These are phyloP conservation scores for Drosophila yakuba DNA, from an alignment of 1,140 invertebrate genomes.

Conservation along the genomic window DNA sequence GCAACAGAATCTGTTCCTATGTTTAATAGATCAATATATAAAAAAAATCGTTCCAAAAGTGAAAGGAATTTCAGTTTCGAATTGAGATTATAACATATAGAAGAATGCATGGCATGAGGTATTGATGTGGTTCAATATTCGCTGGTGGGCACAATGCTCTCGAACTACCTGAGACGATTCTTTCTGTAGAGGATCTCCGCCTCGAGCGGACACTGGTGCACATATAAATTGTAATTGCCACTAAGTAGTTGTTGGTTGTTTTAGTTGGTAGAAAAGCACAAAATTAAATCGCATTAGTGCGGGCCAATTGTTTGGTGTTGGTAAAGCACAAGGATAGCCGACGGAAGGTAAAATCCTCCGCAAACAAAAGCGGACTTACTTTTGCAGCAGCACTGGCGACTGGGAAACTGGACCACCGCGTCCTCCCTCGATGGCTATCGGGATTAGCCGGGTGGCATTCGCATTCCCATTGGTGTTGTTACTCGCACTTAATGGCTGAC, in stretches of 20 bases:
- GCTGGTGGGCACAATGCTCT: constrained; percentile 22
- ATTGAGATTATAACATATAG: not conserved
- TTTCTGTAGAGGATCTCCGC: constrained; percentile 83
- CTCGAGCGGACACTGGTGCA: constrained; percentile 84
- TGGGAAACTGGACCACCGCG: constrained; percentile 76
- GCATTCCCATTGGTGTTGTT: constrained; percentile 61
- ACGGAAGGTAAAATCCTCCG: not conserved
- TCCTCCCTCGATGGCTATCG: constrained; percentile 73
- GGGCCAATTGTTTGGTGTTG: constrained; percentile 54
- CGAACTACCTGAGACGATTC: constrained; percentile 80
- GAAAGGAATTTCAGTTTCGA: not conserved
- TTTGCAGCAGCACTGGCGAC: constrained; percentile 79
- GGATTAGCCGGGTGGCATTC: constrained; percentile 73
- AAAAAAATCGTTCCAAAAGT: no score
- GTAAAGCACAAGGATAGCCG: constrained; percentile 59
- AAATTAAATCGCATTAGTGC: constrained; percentile 74
- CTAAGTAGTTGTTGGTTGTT: constrained; percentile 56
- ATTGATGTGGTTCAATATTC: constrained; percentile 10
- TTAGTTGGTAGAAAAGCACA: constrained; percentile 64
- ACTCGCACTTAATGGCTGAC: constrained; percentile 47
- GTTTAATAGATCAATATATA: not conserved
- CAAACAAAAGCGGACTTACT: constrained; percentile 64
- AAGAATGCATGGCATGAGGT: constrained; percentile 7
- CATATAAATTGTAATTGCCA: constrained; percentile 80
- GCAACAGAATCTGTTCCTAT: not conserved